Evolutionary conservation across 2,113 vertebrate genomes (phyloP).

Genomic region (Oreamnos americanus): DNA sequence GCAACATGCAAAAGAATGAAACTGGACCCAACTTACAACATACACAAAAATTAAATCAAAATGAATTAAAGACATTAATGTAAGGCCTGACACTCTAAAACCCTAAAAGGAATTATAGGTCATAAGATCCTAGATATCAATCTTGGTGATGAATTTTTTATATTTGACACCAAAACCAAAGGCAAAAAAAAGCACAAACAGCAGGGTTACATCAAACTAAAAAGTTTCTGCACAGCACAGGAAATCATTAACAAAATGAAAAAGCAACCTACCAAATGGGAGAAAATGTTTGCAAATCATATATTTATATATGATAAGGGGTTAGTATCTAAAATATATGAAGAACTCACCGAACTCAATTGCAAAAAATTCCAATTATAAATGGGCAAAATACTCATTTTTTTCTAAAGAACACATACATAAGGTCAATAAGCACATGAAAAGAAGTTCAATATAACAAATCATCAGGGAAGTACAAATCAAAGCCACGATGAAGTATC

Average conservation of each 20-base stretch:
- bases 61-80: background rate
- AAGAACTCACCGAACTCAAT: background rate
- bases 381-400: background rate
- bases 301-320: background rate
- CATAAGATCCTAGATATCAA: background rate
- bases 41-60: background rate
- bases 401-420: background rate
- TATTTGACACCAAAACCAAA: background rate
- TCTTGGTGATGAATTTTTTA: background rate
- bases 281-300: background rate
- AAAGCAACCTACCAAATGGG: background rate
- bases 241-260: background rate
- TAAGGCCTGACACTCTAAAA: background rate
- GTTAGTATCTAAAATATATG: background rate
- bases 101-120: background rate
- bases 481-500: background rate
- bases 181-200: background rate
- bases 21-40: background rate
- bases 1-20: background rate
- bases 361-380: background rate
- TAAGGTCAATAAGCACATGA: background rate
- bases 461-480: background rate
- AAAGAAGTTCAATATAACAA: background rate
- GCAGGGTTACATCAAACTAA: background rate
- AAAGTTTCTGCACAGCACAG: background rate